phyloP scores from a whole-genome alignment of 2,888 invertebrate genomes.

The Trachelus troglodyta region DNA sequence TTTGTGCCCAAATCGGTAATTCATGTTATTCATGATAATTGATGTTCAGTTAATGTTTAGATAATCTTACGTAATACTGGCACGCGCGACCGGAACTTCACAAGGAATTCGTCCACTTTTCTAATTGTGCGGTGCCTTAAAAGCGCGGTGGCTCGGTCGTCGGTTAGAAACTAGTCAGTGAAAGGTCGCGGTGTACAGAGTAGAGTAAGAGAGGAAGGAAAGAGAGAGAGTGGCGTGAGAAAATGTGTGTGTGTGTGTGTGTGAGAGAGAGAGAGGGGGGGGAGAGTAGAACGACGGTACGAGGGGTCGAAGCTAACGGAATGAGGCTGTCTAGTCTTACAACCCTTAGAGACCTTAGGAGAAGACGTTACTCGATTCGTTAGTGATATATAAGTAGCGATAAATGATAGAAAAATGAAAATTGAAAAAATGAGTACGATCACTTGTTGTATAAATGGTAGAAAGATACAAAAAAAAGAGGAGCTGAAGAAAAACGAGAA shows the following conservation, averaged over 20 bases:
- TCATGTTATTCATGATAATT: too few relatives aligned
- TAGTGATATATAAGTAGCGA: slow-evolving; percentile 44
- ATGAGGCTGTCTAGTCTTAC: slow-evolving; percentile 63
- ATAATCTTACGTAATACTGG: neutral
- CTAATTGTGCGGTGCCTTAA: slow-evolving; percentile 35
- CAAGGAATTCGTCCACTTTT: slow-evolving; percentile 6
- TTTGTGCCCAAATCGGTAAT: too few relatives aligned
- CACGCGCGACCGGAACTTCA: slow-evolving; percentile 1
- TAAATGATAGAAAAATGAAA: slow-evolving; percentile 14
- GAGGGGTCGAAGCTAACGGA: slow-evolving; percentile 44
- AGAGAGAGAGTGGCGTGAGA: slow-evolving; percentile 27
- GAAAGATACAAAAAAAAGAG: slow-evolving; percentile 13
- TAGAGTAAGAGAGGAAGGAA: slow-evolving; percentile 24
- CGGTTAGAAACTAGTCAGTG: slow-evolving; percentile 63
- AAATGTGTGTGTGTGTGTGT: slow-evolving; percentile 22
- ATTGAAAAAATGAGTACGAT: slow-evolving; percentile 13
- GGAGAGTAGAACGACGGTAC: slow-evolving; percentile 3
- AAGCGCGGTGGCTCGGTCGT: slow-evolving; percentile 31
- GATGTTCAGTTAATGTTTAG: too few relatives aligned
- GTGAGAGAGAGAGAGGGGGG: slow-evolving; percentile 18
- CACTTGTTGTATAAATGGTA: slow-evolving; percentile 8
- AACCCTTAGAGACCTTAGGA: slow-evolving; percentile 54
- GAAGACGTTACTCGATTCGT: slow-evolving; percentile 45
- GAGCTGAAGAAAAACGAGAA: slow-evolving; percentile 24
- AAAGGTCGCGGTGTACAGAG: slow-evolving; percentile 33